These are phyloP conservation scores for Atlantisia rogersi DNA, from an alignment of 2,113 vertebrate species.

Conservation along the genomic window DNA sequence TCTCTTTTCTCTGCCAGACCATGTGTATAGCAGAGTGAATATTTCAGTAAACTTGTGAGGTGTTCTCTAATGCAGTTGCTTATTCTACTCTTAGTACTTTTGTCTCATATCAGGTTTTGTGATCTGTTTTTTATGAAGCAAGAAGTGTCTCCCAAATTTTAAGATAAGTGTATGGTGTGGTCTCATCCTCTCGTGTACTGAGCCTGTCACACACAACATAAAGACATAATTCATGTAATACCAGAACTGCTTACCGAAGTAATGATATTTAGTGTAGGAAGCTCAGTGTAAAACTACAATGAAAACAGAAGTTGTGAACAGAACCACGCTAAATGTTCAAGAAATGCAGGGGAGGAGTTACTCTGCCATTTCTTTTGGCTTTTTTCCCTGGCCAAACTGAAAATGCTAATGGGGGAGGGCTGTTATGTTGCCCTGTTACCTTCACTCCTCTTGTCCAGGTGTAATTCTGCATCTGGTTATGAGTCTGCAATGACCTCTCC, in stretches of 20 bases:
- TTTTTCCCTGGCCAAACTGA: neutral
- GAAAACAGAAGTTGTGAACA: neutral
- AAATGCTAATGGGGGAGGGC: neutral
- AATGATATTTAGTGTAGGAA: neutral
- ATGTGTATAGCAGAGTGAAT: neutral
- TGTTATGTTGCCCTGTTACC: neutral
- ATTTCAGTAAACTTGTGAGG: neutral
- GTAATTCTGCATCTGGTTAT: neutral
- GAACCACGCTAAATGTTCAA: neutral
- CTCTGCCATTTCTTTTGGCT: neutral
- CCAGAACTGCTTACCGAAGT: neutral
- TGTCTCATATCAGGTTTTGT: neutral
- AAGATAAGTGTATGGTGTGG: neutral
- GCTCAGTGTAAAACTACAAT: neutral
- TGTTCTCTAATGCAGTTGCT: neutral
- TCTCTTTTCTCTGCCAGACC: neutral
- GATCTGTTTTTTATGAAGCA: neutral
- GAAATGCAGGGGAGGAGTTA: neutral
- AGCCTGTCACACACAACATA: neutral
- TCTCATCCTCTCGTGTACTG: neutral
- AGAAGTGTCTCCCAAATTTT: neutral
- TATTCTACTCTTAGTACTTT: neutral
- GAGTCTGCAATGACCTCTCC: neutral
- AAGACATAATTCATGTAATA: neutral
- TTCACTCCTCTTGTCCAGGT: neutral